phyloP scores from a whole-genome alignment of 1,140 invertebrate species.

The Pseudoatta argentina region DNA sequence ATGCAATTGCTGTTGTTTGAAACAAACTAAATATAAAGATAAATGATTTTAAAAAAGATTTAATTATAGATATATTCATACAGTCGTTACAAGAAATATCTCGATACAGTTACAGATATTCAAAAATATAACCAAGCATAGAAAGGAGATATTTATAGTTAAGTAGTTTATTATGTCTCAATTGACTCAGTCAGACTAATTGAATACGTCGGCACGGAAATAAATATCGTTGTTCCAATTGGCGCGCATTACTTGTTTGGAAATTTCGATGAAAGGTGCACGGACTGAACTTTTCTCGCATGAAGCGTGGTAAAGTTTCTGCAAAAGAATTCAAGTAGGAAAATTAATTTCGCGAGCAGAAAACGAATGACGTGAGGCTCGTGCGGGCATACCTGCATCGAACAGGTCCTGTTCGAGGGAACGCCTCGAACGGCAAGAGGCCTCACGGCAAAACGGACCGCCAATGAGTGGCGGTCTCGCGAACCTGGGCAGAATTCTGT shows the following conservation, averaged over 20 bases:
- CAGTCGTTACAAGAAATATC: background rate
- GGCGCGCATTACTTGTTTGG: background rate
- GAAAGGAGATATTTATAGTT: background rate
- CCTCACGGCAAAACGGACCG: slow-evolving; percentile 9
- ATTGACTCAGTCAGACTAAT: background rate
- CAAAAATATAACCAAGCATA: background rate
- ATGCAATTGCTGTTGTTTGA: background rate
- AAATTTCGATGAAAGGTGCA: slow-evolving; percentile 34
- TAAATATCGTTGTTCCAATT: slow-evolving; percentile 51
- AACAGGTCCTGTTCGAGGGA: background rate
- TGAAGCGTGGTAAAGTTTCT: slow-evolving; percentile 28
- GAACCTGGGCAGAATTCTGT: background rate
- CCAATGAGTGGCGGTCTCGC: slow-evolving; percentile 3
- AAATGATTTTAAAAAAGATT: background rate
- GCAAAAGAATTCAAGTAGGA: slow-evolving; percentile 27
- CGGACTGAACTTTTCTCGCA: slow-evolving; percentile 20
- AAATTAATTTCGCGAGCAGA: slow-evolving; percentile 51
- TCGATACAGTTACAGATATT: background rate
- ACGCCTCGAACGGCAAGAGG: background rate
- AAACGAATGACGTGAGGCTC: slow-evolving; percentile 4
- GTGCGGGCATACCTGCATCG: background rate
- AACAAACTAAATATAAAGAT: background rate
- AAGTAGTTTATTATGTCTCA: background rate
- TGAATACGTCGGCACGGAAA: slow-evolving; percentile 35
- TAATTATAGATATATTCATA: background rate